Evolutionary conservation across 2,113 vertebrate species (phyloP).

Genomic region (Genyomyrus donnyi): DNA sequence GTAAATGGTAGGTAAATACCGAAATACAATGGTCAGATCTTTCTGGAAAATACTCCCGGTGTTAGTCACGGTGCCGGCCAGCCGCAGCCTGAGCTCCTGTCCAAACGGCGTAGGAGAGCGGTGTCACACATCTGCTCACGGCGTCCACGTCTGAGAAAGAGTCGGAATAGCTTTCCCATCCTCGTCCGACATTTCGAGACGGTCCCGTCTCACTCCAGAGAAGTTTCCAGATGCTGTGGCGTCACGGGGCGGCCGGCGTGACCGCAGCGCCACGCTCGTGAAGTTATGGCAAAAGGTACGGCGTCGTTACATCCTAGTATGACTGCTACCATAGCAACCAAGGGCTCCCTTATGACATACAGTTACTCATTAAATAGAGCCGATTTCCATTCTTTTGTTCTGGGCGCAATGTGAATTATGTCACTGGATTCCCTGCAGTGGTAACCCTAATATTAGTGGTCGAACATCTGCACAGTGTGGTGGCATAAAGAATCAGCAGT

Average conservation of each 20-base stretch:
- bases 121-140: not conserved
- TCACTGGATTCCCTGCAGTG: constrained; percentile 36
- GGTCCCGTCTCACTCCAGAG: constrained; percentile 37
- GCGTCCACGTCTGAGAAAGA: constrained; percentile 18
- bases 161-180: constrained; percentile 51
- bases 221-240: not conserved
- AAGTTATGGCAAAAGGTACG: not conserved
- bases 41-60: not conserved
- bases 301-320: constrained; percentile 8
- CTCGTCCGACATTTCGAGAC: constrained; percentile 37
- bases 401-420: constrained; percentile 34
- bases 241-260: not conserved
- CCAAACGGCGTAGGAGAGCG: not conserved
- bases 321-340: constrained; percentile 33
- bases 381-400: constrained; percentile 24
- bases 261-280: not conserved
- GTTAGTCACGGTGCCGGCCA: not conserved
- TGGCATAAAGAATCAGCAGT: not conserved
- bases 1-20: not conserved
- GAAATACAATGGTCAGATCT: not conserved
- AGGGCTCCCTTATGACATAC: constrained; percentile 24
- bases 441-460: constrained; percentile 21
- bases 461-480: not conserved
- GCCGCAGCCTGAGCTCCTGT: not conserved
- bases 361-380: constrained; percentile 19